Evolutionary conservation across 1,140 invertebrate species (phyloP).

Genomic region (Cyclina sinensis): DNA sequence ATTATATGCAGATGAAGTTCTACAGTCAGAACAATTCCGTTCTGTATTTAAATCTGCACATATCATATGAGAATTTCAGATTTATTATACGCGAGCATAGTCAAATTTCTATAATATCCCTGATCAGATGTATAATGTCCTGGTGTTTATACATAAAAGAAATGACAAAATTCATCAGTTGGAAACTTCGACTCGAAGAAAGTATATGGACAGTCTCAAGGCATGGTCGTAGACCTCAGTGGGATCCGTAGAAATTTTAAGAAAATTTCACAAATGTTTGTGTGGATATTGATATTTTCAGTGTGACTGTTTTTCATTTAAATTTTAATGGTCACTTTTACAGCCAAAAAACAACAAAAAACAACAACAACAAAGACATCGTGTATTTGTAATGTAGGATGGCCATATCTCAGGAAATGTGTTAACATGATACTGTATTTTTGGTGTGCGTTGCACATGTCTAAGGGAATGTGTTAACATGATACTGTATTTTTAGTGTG

Average conservation of each 20-base stretch:
- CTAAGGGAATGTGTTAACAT: too few relatives aligned
- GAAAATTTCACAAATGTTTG: too few relatives aligned
- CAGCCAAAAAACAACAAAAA: too few relatives aligned
- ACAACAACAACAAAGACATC: too few relatives aligned
- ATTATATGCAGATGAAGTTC: slow-evolving; percentile 57
- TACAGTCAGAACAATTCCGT: slow-evolving; percentile 47
- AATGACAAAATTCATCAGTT: slow-evolving; percentile 53
- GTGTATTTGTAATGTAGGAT: too few relatives aligned
- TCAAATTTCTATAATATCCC: slow-evolving; percentile 65
- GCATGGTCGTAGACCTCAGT: not conserved
- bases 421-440: too few relatives aligned
- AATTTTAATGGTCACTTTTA: too few relatives aligned
- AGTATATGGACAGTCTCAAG: not conserved
- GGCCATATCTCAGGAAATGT: too few relatives aligned
- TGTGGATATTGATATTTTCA: too few relatives aligned
- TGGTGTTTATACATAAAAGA: slow-evolving; percentile 59
- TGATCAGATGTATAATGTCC: slow-evolving; percentile 57
- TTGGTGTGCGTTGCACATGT: too few relatives aligned
- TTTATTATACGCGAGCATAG: slow-evolving; percentile 58
- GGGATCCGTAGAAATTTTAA: not conserved
- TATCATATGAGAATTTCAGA: slow-evolving; percentile 62
- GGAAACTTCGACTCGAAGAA: slow-evolving; percentile 18
- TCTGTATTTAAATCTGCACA: slow-evolving; percentile 65
- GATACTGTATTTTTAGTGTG: too few relatives aligned
- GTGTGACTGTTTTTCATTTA: too few relatives aligned